Base-by-base conservation (phyloP, 1,140 invertebrate genomes). In the Nephila pilipes region DNA sequence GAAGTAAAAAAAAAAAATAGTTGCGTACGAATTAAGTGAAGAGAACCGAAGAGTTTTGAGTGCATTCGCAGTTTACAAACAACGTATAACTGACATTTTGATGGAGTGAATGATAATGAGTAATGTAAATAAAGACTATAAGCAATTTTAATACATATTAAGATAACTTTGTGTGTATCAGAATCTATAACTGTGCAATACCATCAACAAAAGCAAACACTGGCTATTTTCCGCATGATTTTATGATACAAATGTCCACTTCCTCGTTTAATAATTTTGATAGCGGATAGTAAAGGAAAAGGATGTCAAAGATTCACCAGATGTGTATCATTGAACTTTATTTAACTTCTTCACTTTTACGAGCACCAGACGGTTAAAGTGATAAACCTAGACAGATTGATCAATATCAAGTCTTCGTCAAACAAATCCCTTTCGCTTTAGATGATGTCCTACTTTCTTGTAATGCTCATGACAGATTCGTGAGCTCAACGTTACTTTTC, bases 241-340 rank as follows among this genome's bases (percentile, higher is more conserved):
- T 60, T 60, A 65, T 18, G 32, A 18, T 16, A 16, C 69, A 75
- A 16, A 29, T 36, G 29, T 4, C 38, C 46, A n/a, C 38, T 81
- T 81, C 80, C 80, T 81, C 25, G 22, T 81, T 54, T 81, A 54
- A 54, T 55, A 55, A 36, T 25, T 75, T 75, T 36, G 69, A 18
- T 25, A 36, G 25, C 18, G 69, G 14, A 69, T 16, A 36, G 80
- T 14, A 81, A 54, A 22, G 80, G 38, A 25, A 81, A 81, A 55
- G 22, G 36, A 81, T 81, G 80, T 46, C 80, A 81, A 55, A 81
- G 36, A 38, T 55, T 54, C 46, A 75, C 29, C 69, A 36, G 80
- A 81, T 81, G 22, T 25, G 80, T 81, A 85, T 85, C 83, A 60
- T 22, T 54, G 83, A 85, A 58, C 57, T 85, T 85, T 85, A 85